Conservation (phyloP, 2,113 vertebrate species). For the Heliornis fulica region DNA sequence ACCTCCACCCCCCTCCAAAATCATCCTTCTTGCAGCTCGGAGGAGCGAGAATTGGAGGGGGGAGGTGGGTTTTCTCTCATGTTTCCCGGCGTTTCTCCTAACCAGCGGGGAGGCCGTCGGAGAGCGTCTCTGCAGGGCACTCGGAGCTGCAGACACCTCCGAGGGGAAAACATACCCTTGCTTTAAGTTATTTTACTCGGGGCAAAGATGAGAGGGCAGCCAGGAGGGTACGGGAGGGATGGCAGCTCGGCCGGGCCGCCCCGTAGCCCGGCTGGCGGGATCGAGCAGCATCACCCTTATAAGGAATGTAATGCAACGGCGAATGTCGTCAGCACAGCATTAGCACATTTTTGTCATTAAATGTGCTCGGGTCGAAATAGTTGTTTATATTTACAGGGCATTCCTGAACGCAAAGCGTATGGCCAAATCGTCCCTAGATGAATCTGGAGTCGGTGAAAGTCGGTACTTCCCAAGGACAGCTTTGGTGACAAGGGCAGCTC, state of each 20-base stretch:
- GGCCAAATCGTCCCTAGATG: not conserved
- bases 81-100: not conserved
- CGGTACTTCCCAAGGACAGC: not conserved
- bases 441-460: not conserved
- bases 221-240: not conserved
- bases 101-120: not conserved
- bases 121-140: not conserved
- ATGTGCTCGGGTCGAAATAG: not conserved
- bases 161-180: not conserved
- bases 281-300: not conserved
- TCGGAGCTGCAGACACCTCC: not conserved
- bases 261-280: not conserved
- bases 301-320: constrained; percentile 28
- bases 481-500: not conserved
- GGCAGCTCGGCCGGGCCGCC: not conserved
- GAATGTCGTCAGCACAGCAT: not conserved
- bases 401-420: not conserved
- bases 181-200: not conserved
- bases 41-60: not conserved
- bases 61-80: not conserved
- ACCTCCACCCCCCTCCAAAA: too few relatives aligned
- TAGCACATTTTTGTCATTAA: constrained; percentile 20
- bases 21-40: not conserved
- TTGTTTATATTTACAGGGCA: constrained; percentile 38
- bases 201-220: not conserved